Evolutionary conservation across 1,140 invertebrate genomes (phyloP), one percentile per base, ranked within the genome.

Genomic region (Drosophila nannoptera): DNA sequence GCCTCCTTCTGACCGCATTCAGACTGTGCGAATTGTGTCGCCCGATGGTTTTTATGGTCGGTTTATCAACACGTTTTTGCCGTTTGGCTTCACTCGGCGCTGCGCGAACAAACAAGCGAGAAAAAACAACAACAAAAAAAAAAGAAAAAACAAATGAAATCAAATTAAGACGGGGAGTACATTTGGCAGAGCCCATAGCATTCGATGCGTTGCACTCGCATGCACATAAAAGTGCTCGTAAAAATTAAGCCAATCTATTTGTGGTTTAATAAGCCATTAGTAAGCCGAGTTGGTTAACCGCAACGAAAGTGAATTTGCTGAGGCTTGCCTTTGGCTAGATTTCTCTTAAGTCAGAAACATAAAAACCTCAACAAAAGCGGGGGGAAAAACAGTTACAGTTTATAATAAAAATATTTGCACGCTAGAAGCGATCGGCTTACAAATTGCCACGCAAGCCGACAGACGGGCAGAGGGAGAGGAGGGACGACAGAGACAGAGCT

Each of bases 251-350:
- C 76, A 78, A 84, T 86, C 76, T 77, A 77, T 77, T 83, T 84
- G 80, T 45, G 77, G 75, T 60, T 84, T 84, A 84, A 84, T 86
- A 86, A 84, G 80, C 81, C 81, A 86, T 84, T 80, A 86, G 80
- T 86, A 67, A 84, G 81, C 63, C 73, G 68, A 58, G 80, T 86
- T 84, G 81, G 80, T 86, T 84, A 84, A 77, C 80, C 80, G 80
- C 80, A 86, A 80, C 73, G 80, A 84, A 84, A 84, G 80, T 86
- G 80, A 84, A 78, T 84, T 86, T 61, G 60, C 53, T 77, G 69
- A 2, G 22, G 22, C 22, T 80, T 63, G 54, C 59, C 16, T 8
- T 38, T 22, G 14, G 36, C 31, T 74, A 65, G 80, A 84, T 84
- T 84, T 84, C 80, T 74, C 80, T 84, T 32, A 69, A 68, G 67